Evolutionary conservation across 2,797 vertebrate genomes (phyloP), one percentile per base, ranked within the genome.

Genomic region (Choloepus didactylus): DNA sequence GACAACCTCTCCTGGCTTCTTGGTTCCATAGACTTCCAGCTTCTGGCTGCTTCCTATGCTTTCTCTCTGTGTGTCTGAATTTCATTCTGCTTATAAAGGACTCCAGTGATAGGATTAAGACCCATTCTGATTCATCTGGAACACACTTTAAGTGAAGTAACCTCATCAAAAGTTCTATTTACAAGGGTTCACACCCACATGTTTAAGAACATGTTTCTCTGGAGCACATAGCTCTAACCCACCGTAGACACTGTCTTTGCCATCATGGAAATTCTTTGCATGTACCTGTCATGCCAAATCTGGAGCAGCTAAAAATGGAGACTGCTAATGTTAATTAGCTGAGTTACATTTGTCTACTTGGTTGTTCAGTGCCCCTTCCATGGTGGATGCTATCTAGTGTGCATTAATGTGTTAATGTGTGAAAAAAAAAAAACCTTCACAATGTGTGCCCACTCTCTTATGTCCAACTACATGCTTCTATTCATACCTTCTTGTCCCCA

Each of bases 321-420:
- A 1, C 18, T 87, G 11, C 41, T 87, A 73, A 27, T 56, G 46
- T 46, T 19, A 79, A 64, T 7, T 29, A 76, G 8, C 14, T 77
- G 77, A 91, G 49, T 72, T 77, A 72, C 29, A 79, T 66, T 79
- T 94, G n/a, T 87, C 60, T 67, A 35, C 46, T 85, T 59, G 21
- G 11, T 80, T 88, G 41, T 84, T 94, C 27, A n/a, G 54, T 41
- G 46, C 27, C 54, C 77, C 0, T 41, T 87, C 41, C 70, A 69
- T 25, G 3, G 38, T 35, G 27, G 46, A 66, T 6, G 49, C 38
- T 59, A 73, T 79, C 25, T 46, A 85, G 79, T 73, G 23, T 67
- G 9, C 21, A 51, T 66, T 54, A 60, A 51, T 41, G 18, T 56
- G 54, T 4, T 56, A 56, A 2, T 72, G 23, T 44, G 49, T 56